phyloP scores from a whole-genome alignment of 2,113 vertebrate genomes.

The Hepsetus odoe region DNA sequence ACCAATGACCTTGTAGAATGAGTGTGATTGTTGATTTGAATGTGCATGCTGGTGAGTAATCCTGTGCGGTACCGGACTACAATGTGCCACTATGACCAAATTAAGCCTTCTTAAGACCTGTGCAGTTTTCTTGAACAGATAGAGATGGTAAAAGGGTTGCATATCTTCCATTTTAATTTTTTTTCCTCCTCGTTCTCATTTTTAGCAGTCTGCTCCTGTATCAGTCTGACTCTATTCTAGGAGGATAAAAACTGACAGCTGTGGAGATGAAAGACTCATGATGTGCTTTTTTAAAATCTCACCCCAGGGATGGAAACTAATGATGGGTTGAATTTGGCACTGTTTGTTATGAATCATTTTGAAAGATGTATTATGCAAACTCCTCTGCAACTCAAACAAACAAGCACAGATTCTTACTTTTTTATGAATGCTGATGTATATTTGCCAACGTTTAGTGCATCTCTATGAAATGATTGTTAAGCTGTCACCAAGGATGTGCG shows the following conservation, averaged over 20 bases:
- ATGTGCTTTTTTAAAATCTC: background rate
- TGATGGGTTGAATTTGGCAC: background rate
- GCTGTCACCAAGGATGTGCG: background rate
- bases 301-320: slow-evolving; percentile 1
- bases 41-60: background rate
- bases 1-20: background rate
- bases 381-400: background rate
- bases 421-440: background rate
- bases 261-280: background rate
- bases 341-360: slow-evolving; percentile 8
- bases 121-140: background rate
- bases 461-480: background rate
- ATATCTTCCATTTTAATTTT: background rate
- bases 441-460: too few relatives aligned
- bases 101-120: background rate
- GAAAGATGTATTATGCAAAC: background rate
- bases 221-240: background rate
- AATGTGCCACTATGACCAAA: background rate
- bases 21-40: too few relatives aligned
- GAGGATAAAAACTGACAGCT: background rate
- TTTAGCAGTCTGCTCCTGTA: background rate
- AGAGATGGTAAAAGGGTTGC: background rate
- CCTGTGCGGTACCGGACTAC: background rate
- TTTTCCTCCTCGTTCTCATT: background rate
- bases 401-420: background rate